Evolutionary conservation across 2,113 vertebrate genomes (phyloP), one percentile per base, ranked within the genome.

Genomic region (Halcyon senegalensis): DNA sequence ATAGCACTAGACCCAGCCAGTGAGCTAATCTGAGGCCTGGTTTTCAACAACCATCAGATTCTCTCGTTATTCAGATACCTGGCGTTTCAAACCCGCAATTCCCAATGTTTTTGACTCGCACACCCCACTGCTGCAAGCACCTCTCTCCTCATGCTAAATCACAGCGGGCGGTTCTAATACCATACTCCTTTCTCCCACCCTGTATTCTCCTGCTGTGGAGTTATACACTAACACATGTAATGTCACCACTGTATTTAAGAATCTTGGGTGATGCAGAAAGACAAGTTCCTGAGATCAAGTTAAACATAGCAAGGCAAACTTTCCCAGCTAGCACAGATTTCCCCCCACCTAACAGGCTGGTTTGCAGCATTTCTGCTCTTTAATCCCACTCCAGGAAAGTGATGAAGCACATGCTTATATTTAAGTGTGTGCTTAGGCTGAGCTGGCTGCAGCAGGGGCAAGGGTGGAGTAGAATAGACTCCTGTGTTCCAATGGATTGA

Each of bases 71-170:
- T 87, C 16, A 3, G 66, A 25, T 82, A 78, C 68, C 30, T 79
- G 46, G 46, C 15, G 3, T 60, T 39, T 63, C 12, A 5, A 50
- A 31, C 20, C 70, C 0, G 0, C 0, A 1, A 9, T 37, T 84
- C 53, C 18, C 33, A 31, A 93, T 63, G n/a, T 2, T 59, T 53
- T 76, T 1, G 2, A 28, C 50, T 41, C 4, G 2, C 31, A 35
- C 60, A 16, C 6, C 1, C 43, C 50, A n/a, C n/a, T 60, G 21
- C 20, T 10, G 74, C 3, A 3, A 64, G 23, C 1, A 0, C 11
- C 18, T 37, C 35, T 30, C 11, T 67, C 30, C 41, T 44, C 18
- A 15, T 1, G 1, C 25, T 55, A 59, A 94, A 82, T 27, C 44
- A 18, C 12, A 13, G 33, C 1, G 0, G 44, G 64, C 25, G 15